These are phyloP conservation scores for Polyploca ridens DNA, from an alignment of 2,888 invertebrate species.

Conservation along the genomic window DNA sequence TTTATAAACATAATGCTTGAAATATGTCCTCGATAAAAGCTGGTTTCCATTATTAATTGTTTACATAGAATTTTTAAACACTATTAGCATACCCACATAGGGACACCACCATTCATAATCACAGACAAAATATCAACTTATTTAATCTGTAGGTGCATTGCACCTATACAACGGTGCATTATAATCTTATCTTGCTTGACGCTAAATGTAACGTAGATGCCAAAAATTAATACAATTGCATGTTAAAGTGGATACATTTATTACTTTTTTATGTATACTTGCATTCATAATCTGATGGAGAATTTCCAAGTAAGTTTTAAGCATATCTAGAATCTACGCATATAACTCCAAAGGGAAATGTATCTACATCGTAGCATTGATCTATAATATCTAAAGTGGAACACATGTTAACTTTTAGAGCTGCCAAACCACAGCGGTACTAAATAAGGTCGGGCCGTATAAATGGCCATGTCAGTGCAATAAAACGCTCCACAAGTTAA, in stretches of 20 bases:
- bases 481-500: conserved; percentile 63
- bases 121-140: too few species aligned
- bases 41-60: conserved; percentile 25
- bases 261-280: too few species aligned
- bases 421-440: conserved; percentile 45
- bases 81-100: not conserved
- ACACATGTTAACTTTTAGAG: conserved; percentile 22
- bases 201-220: not conserved
- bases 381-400: conserved; percentile 13
- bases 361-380: not conserved
- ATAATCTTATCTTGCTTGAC: not conserved
- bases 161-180: too few species aligned
- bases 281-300: too few species aligned
- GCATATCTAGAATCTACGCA: not conserved
- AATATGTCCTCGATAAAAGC: conserved; percentile 41
- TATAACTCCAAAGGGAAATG: not conserved
- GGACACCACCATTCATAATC: too few species aligned
- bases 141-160: too few species aligned
- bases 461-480: conserved; percentile 41
- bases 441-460: conserved; percentile 50
- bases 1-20: conserved; percentile 21
- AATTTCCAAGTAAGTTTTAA: not conserved
- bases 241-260: not conserved
- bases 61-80: not conserved
- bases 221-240: not conserved